Percentiles rank a stretch among this genome's conserved stretches.
Evolutionary conservation across 2,797 vertebrate species (phyloP).

Genomic region (Catostomus latipinnis): DNA sequence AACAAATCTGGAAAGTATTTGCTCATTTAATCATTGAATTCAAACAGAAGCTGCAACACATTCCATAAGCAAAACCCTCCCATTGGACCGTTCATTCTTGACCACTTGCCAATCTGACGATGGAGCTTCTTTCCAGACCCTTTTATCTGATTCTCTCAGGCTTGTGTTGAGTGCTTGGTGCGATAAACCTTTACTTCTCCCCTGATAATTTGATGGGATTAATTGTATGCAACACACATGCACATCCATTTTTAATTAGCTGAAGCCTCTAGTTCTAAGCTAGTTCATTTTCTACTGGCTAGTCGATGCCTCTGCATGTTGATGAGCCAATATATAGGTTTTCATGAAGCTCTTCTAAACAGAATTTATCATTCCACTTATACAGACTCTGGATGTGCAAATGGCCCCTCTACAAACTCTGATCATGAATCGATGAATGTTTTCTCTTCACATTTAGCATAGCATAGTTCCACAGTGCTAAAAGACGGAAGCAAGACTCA

Average conservation of each 20-base stretch:
- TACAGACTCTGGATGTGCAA: slow-evolving; percentile 88
- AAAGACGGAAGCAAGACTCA: slow-evolving; percentile 87
- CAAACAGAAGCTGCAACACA: slow-evolving; percentile 77
- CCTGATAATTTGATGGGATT: slow-evolving; percentile 66
- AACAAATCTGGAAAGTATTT: slow-evolving; percentile 78
- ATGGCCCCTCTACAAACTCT: slow-evolving; percentile 90
- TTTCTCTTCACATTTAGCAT: slow-evolving; percentile 91
- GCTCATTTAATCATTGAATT: slow-evolving; percentile 77
- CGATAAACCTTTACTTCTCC: slow-evolving; percentile 57
- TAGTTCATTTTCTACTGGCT: slow-evolving; percentile 55
- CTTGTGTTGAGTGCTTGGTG: slow-evolving; percentile 57
- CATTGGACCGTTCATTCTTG: slow-evolving; percentile 69
- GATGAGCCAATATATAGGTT: not conserved
- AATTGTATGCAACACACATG: slow-evolving; percentile 62
- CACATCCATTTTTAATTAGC: slow-evolving; percentile 71
- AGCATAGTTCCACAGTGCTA: slow-evolving; percentile 83
- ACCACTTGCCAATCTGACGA: slow-evolving; percentile 71
- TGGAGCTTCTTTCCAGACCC: slow-evolving; percentile 63
- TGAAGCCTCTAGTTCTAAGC: slow-evolving; percentile 40
- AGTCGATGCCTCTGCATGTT: slow-evolving; percentile 72
- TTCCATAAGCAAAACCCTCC: slow-evolving; percentile 70
- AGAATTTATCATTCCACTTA: slow-evolving; percentile 80
- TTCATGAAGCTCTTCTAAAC: slow-evolving; percentile 76
- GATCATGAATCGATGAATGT: slow-evolving; percentile 95
- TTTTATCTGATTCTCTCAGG: slow-evolving; percentile 65